Evolutionary conservation across 2,113 vertebrate genomes (phyloP).

Genomic region (Panthera leo): DNA sequence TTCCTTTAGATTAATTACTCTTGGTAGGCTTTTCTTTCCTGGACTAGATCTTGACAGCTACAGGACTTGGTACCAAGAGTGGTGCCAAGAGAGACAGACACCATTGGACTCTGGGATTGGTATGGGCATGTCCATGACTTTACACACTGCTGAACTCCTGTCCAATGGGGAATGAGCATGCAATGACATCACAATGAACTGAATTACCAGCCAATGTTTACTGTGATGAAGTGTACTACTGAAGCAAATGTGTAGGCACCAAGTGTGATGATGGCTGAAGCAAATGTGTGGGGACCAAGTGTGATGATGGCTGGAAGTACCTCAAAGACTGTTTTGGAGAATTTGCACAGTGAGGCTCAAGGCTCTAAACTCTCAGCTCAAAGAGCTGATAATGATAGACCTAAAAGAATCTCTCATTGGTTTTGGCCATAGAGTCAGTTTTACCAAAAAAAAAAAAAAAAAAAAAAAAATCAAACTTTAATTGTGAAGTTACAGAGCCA

Average conservation of each 20-base stretch:
- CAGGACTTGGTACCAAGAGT: not conserved
- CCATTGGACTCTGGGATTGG: not conserved
- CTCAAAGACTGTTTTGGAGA: not conserved
- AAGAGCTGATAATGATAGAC: not conserved
- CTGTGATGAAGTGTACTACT: conserved; percentile 18
- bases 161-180: not conserved
- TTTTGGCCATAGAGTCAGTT: not conserved
- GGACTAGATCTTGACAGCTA: conserved; percentile 17
- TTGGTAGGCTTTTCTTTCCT: not conserved
- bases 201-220: not conserved
- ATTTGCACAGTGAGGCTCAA: not conserved
- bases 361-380: not conserved
- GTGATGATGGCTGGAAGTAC: not conserved
- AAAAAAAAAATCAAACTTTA: not conserved
- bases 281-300: not conserved
- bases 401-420: conserved; percentile 13
- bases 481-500: not conserved
- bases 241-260: not conserved
- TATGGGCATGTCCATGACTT: not conserved
- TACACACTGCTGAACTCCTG: not conserved
- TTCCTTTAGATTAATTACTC: not conserved
- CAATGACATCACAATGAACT: conserved; percentile 44
- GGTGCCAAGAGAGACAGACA: not conserved
- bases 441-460: not conserved
- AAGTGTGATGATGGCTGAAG: not conserved